Percentiles rank a stretch among this genome's conserved stretches.
Evolutionary conservation across 2,888 invertebrate genomes (phyloP).

Genomic region (Scrobipalpa costella): DNA sequence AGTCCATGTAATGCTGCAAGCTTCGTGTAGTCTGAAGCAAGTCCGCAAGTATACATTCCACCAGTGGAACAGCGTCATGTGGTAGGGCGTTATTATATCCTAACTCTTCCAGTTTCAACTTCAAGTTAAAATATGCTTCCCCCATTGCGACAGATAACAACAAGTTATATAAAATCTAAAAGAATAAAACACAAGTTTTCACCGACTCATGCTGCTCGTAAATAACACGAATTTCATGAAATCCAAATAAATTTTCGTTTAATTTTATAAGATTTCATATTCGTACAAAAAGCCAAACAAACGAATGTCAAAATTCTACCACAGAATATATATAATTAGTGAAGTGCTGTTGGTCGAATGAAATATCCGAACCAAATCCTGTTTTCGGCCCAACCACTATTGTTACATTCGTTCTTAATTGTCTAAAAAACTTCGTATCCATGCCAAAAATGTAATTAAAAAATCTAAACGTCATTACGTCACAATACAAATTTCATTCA

Average conservation of each 20-base stretch:
- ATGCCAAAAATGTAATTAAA: not conserved
- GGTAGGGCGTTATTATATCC: slow-evolving; percentile 90
- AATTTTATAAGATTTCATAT: not conserved
- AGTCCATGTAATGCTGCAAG: slow-evolving; percentile 90
- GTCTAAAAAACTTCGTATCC: not conserved
- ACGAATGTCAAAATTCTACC: not conserved
- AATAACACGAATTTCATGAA: not conserved
- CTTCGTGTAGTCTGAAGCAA: slow-evolving; percentile 93
- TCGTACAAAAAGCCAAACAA: slow-evolving; percentile 23
- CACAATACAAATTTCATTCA: slow-evolving; percentile 18
- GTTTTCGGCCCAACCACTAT: not conserved
- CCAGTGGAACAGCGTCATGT: slow-evolving; percentile 88
- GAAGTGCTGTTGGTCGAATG: not conserved
- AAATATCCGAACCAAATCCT: not conserved
- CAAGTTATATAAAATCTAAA: not conserved
- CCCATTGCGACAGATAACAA: slow-evolving; percentile 56
- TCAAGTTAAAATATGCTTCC: slow-evolving; percentile 67
- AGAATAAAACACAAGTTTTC: not conserved
- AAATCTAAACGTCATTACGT: not conserved
- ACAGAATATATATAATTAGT: not conserved
- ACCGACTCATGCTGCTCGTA: not conserved
- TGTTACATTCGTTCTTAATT: not conserved
- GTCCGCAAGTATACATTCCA: slow-evolving; percentile 90
- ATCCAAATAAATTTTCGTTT: not conserved
- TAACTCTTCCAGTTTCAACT: slow-evolving; percentile 89